Evolutionary conservation across 2,797 vertebrate genomes (phyloP).

Genomic region (Gymnothorax javanicus): DNA sequence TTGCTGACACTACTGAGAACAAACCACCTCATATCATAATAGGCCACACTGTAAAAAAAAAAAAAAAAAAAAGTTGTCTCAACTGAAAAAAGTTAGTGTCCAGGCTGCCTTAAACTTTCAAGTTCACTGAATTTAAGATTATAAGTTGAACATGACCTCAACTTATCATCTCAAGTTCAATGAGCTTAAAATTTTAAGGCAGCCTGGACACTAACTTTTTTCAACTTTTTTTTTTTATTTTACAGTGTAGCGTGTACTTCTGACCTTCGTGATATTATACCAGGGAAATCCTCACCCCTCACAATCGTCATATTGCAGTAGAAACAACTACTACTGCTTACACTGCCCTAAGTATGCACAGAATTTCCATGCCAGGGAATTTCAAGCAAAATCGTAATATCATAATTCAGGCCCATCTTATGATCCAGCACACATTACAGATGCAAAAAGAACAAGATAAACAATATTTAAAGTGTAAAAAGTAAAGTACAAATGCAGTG

Average conservation of each 20-base stretch:
- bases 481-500: not conserved
- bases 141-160: too few relatives aligned
- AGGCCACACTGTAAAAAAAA: not conserved
- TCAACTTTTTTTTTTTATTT: too few relatives aligned
- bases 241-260: too few relatives aligned
- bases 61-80: too few relatives aligned
- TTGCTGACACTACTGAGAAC: conserved; percentile 11
- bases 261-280: conserved; percentile 30
- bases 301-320: not conserved
- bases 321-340: not conserved
- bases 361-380: not conserved
- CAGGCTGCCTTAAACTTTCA: too few relatives aligned
- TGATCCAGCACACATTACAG: not conserved
- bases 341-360: conserved; percentile 25
- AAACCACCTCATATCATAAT: not conserved
- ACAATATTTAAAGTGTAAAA: not conserved
- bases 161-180: too few relatives aligned
- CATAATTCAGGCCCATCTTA: not conserved
- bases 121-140: too few relatives aligned
- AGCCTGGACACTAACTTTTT: too few relatives aligned
- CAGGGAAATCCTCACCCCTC: not conserved
- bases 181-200: too few relatives aligned
- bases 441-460: not conserved
- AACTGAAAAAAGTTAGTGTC: too few relatives aligned
- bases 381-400: not conserved